Evolutionary conservation across 2,888 invertebrate species (phyloP), one percentile per base, ranked within the genome.

Genomic region (Caenorhabditis sp.): DNA sequence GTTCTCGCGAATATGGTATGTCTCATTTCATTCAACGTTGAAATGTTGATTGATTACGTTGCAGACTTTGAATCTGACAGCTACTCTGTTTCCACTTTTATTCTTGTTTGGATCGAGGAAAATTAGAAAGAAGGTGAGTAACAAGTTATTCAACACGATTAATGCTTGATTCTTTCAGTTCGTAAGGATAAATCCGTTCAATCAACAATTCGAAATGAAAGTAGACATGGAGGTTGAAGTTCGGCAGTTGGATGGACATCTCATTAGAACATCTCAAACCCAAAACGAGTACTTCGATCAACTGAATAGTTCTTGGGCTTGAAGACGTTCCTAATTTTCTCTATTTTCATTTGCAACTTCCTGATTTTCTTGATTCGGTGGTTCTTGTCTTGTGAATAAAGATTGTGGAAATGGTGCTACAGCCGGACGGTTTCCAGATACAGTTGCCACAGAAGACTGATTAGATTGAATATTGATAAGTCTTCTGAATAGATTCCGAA

Each of bases 281-380:
- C 77, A 77, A 26, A 77, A 77, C 22, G 77, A 77, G 26, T 77
- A 70, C 28, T 77, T 77, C 28, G 63, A 70, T 10, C 49, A 69
- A 44, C 51, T 70, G 44, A 38, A 61, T 7, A 1, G 4, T 19
- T 35, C 66, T 0, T 76, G 76, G 68, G 22, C 68, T 10, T 76
- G 61, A 76, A 12, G 16, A n/a, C 16, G 4, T 51, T 7, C 4
- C 28, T 28, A 31, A 12, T 49, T 3, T 12, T 2, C 38, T 38
- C 38, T 38, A 28, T 16, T 26, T 47, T 47, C 8, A n/a, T 63
- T 44, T 7, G 8, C n/a, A 2, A 12, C 10, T n/a, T 63, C n/a
- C 7, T 5, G 58, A 6, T 44, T 19, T n/a, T 63, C n/a, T 14
- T 5, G 58, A 6, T 44, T 19, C 8, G 44, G 38, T 47, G 24